Percentiles rank a stretch among this genome's conserved stretches.
Conservation (phyloP, 2,113 vertebrate genomes). For the Ictalurus punctatus region DNA sequence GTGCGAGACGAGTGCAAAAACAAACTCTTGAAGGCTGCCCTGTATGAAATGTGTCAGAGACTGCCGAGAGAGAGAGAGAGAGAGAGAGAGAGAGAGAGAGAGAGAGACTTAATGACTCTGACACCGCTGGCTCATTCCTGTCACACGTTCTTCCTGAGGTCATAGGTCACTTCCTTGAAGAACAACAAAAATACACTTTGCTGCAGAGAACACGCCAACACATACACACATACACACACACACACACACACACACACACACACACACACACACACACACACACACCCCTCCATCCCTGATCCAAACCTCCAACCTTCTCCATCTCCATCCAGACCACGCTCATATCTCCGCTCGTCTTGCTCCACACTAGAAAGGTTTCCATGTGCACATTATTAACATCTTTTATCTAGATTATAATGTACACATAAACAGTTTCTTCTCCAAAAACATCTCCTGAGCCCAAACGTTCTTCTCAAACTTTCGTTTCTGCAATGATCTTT, state of each 20-base stretch:
- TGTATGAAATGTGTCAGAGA: slow-evolving; percentile 45
- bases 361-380: neutral
- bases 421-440: neutral
- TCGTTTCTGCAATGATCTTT: neutral
- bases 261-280: slow-evolving; percentile 11
- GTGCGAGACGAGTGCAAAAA: slow-evolving; percentile 49
- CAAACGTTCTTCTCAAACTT: neutral
- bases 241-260: neutral
- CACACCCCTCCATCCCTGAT: neutral
- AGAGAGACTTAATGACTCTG: slow-evolving; percentile 9
- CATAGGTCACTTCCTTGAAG: slow-evolving; percentile 24
- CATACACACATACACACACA: neutral
- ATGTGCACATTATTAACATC: neutral
- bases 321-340: neutral
- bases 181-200: slow-evolving; percentile 11
- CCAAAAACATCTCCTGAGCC: neutral
- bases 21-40: slow-evolving; percentile 34
- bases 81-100: slow-evolving; percentile 36
- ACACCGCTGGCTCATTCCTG: slow-evolving; percentile 11
- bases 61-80: slow-evolving; percentile 5
- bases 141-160: slow-evolving; percentile 26
- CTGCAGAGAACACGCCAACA: neutral
- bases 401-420: neutral
- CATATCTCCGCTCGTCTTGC: neutral
- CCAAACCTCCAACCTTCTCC: neutral